These are phyloP conservation scores for Rhabdornis inornatus DNA, from an alignment of 2,113 vertebrate species.

Conservation along the genomic window DNA sequence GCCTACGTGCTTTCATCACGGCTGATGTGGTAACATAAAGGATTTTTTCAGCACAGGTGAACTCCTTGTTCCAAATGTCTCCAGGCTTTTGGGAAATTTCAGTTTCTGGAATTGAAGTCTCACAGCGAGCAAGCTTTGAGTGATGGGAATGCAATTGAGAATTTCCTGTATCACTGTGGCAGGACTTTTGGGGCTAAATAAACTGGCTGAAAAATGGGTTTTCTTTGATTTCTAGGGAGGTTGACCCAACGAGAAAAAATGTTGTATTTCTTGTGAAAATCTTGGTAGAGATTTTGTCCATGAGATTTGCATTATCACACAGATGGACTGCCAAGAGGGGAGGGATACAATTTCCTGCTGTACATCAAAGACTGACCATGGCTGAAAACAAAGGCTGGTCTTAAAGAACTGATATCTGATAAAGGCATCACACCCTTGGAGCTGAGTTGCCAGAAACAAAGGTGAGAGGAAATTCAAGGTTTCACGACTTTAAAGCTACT, in stretches of 20 bases:
- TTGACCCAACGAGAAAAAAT: neutral
- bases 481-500: neutral
- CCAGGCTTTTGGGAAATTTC: neutral
- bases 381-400: neutral
- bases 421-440: neutral
- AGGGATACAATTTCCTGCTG: neutral
- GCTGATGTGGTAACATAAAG: neutral
- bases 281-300: neutral
- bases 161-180: neutral
- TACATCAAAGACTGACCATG: neutral
- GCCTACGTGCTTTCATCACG: neutral
- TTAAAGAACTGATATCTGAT: neutral
- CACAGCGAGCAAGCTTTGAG: neutral
- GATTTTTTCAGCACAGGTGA: neutral
- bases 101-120: neutral
- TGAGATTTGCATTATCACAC: neutral
- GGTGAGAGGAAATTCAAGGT: neutral
- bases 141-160: neutral
- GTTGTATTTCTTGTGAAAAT: neutral
- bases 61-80: slow-evolving; percentile 15
- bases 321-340: neutral
- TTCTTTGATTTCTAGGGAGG: neutral
- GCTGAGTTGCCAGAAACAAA: neutral
- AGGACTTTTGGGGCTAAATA: neutral
- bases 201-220: neutral